These are phyloP conservation scores for Petrosia ficiformis DNA, from an alignment of 37 sponge, comb jelly and placozoan species.

Conservation along the genomic window DNA sequence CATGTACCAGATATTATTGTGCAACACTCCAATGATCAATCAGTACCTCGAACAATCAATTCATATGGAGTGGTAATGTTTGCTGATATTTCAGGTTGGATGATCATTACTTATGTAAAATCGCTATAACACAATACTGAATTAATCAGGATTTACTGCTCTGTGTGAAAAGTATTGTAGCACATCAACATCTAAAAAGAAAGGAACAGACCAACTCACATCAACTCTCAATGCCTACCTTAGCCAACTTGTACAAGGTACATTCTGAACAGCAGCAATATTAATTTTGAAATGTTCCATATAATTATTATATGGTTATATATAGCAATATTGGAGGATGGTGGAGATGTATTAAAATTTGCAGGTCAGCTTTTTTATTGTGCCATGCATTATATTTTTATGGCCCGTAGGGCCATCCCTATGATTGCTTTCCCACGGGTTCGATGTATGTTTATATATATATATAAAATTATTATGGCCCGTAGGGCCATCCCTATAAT, in stretches of 20 bases:
- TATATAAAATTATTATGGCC: too few relatives aligned
- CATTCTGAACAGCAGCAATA: not conserved
- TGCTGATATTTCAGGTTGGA: constrained; percentile 82
- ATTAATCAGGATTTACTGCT: constrained; percentile 79
- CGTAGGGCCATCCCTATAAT: too few relatives aligned
- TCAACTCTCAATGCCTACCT: constrained; percentile 82
- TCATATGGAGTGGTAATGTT: constrained; percentile 72
- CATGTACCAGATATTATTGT: constrained; percentile 67
- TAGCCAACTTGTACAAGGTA: constrained; percentile 80
- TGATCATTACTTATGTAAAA: not conserved
- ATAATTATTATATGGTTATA: too few relatives aligned
- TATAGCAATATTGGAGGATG: constrained; percentile 66
- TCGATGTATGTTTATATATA: too few relatives aligned
- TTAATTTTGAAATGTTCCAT: not conserved
- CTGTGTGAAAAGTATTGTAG: constrained; percentile 89
- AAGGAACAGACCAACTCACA: constrained; percentile 84
- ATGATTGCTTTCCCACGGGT: too few relatives aligned
- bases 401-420: too few relatives aligned
- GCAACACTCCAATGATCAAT: constrained; percentile 16
- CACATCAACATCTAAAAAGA: constrained; percentile 28
- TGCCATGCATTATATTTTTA: too few relatives aligned
- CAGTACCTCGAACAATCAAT: constrained; percentile 51
- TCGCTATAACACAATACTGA: not conserved
- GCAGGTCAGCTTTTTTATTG: too few relatives aligned
- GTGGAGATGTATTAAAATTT: constrained; percentile 93